phyloP scores from a whole-genome alignment of 2,113 vertebrate genomes.

The Notothenia coriiceps region DNA sequence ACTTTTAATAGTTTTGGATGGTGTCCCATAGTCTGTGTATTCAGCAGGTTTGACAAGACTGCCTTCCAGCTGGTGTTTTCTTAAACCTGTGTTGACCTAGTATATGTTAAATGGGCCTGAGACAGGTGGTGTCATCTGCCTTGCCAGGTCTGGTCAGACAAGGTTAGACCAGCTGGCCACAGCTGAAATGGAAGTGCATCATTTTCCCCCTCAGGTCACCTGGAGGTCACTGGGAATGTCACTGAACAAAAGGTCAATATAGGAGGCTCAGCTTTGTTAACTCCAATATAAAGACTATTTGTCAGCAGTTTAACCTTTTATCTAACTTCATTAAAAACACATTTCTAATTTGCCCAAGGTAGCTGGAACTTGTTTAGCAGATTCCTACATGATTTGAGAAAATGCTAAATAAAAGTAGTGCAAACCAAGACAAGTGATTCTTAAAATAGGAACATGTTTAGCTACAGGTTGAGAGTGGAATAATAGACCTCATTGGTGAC shows the following conservation, averaged over 20 bases:
- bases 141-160: slow-evolving; percentile 56
- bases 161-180: slow-evolving; percentile 70
- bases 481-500: not conserved
- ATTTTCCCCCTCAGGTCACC: slow-evolving; percentile 73
- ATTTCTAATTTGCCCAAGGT: not conserved
- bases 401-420: not conserved
- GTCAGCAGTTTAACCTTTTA: slow-evolving; percentile 19
- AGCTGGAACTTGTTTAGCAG: not conserved
- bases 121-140: slow-evolving; percentile 73
- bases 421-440: not conserved
- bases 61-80: slow-evolving; percentile 50
- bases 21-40: slow-evolving; percentile 10
- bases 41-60: slow-evolving; percentile 34
- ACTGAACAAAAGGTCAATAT: slow-evolving; percentile 68
- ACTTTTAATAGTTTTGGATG: not conserved
- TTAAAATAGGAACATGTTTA: slow-evolving; percentile 2
- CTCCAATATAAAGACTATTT: not conserved
- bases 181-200: slow-evolving; percentile 77
- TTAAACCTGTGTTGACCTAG: slow-evolving; percentile 65
- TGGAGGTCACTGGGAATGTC: slow-evolving; percentile 68
- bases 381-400: not conserved
- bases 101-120: slow-evolving; percentile 41
- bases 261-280: slow-evolving; percentile 19
- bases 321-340: not conserved
- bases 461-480: not conserved